A percentile compares a stretch with the other conserved stretches of the same genome.
These are phyloP conservation scores for Trissolcus basalis DNA, from an alignment of 1,140 invertebrate species.

Conservation along the genomic window DNA sequence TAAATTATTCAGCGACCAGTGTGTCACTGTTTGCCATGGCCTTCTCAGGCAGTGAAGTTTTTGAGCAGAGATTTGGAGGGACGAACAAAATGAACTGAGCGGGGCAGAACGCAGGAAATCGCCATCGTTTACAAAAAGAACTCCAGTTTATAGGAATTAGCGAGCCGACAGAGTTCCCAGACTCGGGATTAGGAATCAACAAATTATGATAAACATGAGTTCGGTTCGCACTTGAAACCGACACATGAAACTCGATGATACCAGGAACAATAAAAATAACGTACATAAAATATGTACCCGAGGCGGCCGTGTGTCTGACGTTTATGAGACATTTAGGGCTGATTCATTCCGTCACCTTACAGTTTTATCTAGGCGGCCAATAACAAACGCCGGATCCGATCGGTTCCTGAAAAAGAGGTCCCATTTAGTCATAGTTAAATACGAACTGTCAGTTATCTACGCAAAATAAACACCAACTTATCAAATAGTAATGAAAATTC, in stretches of 20 bases:
- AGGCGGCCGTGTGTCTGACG: background rate
- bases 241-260: constrained; percentile 12
- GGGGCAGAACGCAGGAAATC: no score
- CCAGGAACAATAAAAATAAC: constrained; percentile 25
- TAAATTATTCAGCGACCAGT: constrained; percentile 42
- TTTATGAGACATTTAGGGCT: constrained; percentile 23
- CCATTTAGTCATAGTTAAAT: no score
- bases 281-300: constrained; percentile 2
- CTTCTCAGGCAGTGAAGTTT: constrained; percentile 35
- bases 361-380: constrained; percentile 3
- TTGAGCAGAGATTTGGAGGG: constrained; percentile 23
- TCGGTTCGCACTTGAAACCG: constrained; percentile 5
- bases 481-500: no score
- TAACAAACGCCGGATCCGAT: background rate
- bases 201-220: constrained; percentile 21
- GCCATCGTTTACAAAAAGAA: no score
- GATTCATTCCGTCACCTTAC: constrained; percentile 18
- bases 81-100: no score
- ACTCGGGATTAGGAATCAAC: constrained; percentile 1
- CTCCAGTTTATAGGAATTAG: no score
- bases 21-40: constrained; percentile 60
- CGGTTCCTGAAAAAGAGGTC: background rate
- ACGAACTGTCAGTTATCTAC: no score
- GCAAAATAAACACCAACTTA: no score
- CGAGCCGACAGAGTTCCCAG: constrained; percentile 4